Evolutionary conservation across 2,797 vertebrate genomes (phyloP).

Genomic region (Ara ararauna): DNA sequence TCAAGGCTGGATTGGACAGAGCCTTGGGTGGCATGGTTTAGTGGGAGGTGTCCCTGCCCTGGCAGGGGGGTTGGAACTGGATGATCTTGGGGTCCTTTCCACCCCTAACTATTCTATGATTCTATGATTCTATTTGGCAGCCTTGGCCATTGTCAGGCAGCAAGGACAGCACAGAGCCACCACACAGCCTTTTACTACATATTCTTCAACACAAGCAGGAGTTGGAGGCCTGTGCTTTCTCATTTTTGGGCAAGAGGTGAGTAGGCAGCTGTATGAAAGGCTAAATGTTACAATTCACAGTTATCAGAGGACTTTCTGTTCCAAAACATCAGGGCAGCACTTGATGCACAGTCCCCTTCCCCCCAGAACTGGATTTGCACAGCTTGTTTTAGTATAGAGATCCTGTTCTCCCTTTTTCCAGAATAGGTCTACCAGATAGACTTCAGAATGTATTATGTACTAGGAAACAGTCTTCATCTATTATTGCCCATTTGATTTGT

Average conservation of each 20-base stretch:
- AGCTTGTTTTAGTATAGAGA: not conserved
- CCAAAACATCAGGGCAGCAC: not conserved
- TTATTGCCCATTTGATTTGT: not conserved
- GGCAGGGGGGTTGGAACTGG: too few relatives aligned
- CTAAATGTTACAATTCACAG: not conserved
- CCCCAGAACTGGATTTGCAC: not conserved
- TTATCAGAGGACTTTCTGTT: not conserved
- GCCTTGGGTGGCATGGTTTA: too few relatives aligned
- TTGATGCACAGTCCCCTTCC: not conserved
- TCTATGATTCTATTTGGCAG: not conserved
- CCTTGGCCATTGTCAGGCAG: not conserved
- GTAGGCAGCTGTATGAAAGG: not conserved
- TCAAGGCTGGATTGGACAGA: too few relatives aligned
- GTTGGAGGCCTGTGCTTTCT: not conserved
- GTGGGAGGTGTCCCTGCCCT: too few relatives aligned
- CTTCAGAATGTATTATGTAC: not conserved
- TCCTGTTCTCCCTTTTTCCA: not conserved
- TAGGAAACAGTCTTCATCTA: not conserved
- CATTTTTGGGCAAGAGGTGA: not conserved
- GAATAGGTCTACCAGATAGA: not conserved
- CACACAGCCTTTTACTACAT: not conserved
- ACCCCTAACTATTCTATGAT: too few relatives aligned
- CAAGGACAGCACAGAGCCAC: not conserved
- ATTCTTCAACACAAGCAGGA: accelerated
- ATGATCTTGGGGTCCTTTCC: too few relatives aligned